Base-by-base conservation (phyloP, 1,140 invertebrate species). In the Drosophila kohkoa region DNA sequence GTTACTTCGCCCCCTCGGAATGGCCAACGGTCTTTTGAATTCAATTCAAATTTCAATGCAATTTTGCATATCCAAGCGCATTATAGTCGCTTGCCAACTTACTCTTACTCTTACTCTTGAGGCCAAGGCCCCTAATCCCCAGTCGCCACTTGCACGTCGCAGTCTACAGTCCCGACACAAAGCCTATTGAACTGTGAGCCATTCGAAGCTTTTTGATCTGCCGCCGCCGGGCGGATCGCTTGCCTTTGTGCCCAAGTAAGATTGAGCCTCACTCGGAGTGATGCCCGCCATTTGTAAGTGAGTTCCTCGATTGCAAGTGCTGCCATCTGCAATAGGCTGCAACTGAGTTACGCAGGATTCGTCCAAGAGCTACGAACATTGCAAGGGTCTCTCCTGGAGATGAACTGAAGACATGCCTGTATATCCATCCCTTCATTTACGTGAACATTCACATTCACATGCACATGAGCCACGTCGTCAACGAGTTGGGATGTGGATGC, bases 41-140 rank as follows among this genome's bases (percentile, higher is more conserved):
- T 90, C 82, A 90, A 90, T 90, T 90, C 88, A 87, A 88, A 90
- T 90, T 90, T 90, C 87, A 91, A 91, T 90, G 82, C 87, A 90
- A 90, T 90, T 90, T 90, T 90, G 82, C 87, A 90, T 88, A 88
- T 88, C 85, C 85, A 89, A 88, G 83, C 85, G 83, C 81, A 88
- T 88, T 88, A 88, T 89, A 89, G 85, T 85, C 87, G 88, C 87
- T 81, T 90, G 87, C 82, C 82, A 82, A 90, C 88, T 90, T 90
- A 90, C 82, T 86, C 86, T 80, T 82, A 81, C 81, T 85, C 71
- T 68, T 68, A 46, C 65, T 48, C 6, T 57, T 10, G 35, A 38
- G 7, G 2, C 35, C 7, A 2, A 10, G 35, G 35, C 35, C 35
- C 35, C 35, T 10, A 10, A 10, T 32, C 30, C 35, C 35, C 35